Evolutionary conservation across 2,888 invertebrate genomes (phyloP).

Genomic region (Dryomyza anilis): DNA sequence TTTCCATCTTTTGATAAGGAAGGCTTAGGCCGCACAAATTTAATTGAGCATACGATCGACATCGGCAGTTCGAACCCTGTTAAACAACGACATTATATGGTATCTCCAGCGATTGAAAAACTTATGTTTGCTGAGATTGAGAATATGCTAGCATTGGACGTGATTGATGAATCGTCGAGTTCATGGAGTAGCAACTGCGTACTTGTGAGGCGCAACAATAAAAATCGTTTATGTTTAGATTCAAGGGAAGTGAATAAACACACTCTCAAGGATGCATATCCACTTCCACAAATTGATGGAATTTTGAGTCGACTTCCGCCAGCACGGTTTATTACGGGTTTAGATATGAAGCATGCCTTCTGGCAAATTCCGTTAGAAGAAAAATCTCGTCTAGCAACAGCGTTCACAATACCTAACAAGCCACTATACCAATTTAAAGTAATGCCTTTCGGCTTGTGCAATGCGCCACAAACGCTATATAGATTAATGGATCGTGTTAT

Average conservation of each 20-base stretch:
- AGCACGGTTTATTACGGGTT: conserved; percentile 25
- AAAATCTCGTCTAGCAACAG: conserved; percentile 22
- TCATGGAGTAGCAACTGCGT: conserved; percentile 46
- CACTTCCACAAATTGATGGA: conserved; percentile 32
- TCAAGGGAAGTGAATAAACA: conserved; percentile 43
- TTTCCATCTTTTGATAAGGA: too few species aligned
- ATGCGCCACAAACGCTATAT: background rate
- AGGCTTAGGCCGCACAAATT: conserved; percentile 31
- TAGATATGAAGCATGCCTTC: conserved; percentile 29
- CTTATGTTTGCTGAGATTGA: conserved; percentile 42
- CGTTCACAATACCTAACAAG: background rate
- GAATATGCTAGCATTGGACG: conserved; percentile 43
- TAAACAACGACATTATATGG: conserved; percentile 34
- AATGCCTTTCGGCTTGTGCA: background rate
- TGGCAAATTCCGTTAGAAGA: conserved; percentile 23
- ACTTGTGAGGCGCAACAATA: conserved; percentile 40
- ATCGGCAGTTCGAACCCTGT: conserved; percentile 30
- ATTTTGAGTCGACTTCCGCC: conserved; percentile 28
- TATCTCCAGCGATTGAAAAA: conserved; percentile 34
- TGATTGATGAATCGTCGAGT: conserved; percentile 46
- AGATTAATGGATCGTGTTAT: background rate
- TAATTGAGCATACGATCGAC: conserved; percentile 32
- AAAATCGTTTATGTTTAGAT: conserved; percentile 43
- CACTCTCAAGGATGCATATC: conserved; percentile 34
- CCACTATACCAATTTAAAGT: background rate